Conservation (phyloP, 2,888 invertebrate species). For the Euspilapteryx auroguttella region DNA sequence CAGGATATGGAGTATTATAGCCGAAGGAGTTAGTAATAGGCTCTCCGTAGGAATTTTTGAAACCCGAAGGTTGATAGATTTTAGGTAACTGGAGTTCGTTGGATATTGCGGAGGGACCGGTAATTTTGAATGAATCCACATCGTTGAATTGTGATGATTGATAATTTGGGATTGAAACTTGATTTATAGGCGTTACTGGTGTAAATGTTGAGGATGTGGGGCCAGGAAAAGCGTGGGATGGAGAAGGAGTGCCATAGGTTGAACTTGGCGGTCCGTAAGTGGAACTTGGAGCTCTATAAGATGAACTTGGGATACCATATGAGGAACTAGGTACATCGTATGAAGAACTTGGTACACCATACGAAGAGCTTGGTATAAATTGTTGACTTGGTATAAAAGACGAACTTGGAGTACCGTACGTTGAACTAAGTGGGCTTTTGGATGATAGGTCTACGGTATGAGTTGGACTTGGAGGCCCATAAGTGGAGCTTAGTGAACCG, state of each 20-base stretch:
- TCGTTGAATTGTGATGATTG: conserved; percentile 22
- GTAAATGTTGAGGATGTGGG: conserved; percentile 12
- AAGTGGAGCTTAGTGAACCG: conserved; percentile 21
- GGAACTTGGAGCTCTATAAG: conserved; percentile 12
- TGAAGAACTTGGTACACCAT: conserved; percentile 14
- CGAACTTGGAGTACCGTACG: conserved; percentile 1
- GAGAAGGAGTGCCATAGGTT: conserved; percentile 3
- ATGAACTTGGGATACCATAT: conserved; percentile 13
- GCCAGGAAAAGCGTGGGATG: conserved; percentile 1
- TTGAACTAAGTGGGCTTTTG: conserved; percentile 3
- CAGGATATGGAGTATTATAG: conserved; percentile 30
- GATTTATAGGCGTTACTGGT: conserved; percentile 19
- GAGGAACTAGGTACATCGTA: conserved; percentile 11
- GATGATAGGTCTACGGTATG: conserved; percentile 1
- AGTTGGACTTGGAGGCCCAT: conserved; percentile 11
- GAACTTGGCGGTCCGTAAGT: conserved; percentile 18
- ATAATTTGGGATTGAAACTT: conserved; percentile 21
- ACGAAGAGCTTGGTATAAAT: conserved; percentile 12
- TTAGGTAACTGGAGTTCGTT: conserved; percentile 32
- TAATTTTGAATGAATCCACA: conserved; percentile 19
- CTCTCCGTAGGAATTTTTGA: conserved; percentile 50
- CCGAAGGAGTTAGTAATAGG: conserved; percentile 28
- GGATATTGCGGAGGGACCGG: conserved; percentile 13
- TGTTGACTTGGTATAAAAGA: conserved; percentile 7
- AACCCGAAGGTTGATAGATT: conserved; percentile 28